These are phyloP conservation scores for Anticlea derivata DNA, from an alignment of 2,888 invertebrate genomes.

Conservation along the genomic window DNA sequence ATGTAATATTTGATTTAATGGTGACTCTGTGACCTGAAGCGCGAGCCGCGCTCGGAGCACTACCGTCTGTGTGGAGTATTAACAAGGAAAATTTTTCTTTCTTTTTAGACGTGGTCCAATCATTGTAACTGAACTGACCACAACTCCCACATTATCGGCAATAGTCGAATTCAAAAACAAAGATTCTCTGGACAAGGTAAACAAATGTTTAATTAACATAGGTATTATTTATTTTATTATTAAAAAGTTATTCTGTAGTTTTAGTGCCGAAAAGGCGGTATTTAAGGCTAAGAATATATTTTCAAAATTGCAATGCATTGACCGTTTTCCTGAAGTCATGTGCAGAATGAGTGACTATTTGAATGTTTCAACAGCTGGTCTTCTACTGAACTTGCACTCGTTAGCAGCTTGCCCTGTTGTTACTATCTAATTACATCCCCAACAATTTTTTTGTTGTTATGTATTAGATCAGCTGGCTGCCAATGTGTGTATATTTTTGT, in stretches of 20 bases:
- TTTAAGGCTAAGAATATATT: slow-evolving; percentile 59
- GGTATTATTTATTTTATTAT: slow-evolving; percentile 59
- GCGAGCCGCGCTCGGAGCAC: slow-evolving; percentile 61
- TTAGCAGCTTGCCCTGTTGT: slow-evolving; percentile 39
- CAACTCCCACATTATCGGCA: slow-evolving; percentile 83
- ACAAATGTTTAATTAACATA: slow-evolving; percentile 76
- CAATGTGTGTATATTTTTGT: slow-evolving; percentile 43
- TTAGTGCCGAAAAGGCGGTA: slow-evolving; percentile 45
- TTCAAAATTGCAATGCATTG: slow-evolving; percentile 66
- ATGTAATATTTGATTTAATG: slow-evolving; percentile 28
- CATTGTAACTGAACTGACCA: slow-evolving; percentile 84
- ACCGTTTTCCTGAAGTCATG: slow-evolving; percentile 51
- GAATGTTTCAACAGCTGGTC: slow-evolving; percentile 79
- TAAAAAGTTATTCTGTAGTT: slow-evolving; percentile 35
- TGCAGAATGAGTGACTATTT: slow-evolving; percentile 78
- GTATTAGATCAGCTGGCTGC: slow-evolving; percentile 63
- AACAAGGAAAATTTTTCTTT: slow-evolving; percentile 79
- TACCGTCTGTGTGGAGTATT: slow-evolving; percentile 66
- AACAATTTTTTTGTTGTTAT: slow-evolving; percentile 39
- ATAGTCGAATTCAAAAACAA: slow-evolving; percentile 84
- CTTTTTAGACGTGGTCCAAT: slow-evolving; percentile 84
- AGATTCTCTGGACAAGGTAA: slow-evolving; percentile 83
- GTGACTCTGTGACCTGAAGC: slow-evolving; percentile 53
- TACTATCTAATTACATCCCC: slow-evolving; percentile 21
- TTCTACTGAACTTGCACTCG: slow-evolving; percentile 50